Conservation (phyloP, 2,113 vertebrate genomes). For the Macaca mulatta region DNA sequence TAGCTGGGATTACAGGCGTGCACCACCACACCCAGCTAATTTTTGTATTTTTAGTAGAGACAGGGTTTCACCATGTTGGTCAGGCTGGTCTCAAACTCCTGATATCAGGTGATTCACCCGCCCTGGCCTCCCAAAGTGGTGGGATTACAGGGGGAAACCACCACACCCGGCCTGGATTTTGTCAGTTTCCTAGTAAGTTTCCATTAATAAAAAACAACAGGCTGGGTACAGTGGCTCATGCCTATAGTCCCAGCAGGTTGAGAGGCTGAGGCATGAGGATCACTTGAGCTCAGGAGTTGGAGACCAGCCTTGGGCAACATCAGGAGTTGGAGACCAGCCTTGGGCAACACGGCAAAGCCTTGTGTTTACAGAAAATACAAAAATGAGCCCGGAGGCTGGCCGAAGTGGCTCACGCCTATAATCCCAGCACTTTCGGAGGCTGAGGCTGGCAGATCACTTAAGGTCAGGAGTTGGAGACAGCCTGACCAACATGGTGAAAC, state of each 20-base stretch:
- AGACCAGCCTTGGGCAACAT: not conserved
- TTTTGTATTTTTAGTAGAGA: no score
- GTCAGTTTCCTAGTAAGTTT: not conserved
- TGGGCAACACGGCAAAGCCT: not conserved
- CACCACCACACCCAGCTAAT: no score
- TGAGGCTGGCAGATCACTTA: no score
- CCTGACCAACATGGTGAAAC: no score
- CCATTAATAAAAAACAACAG: not conserved
- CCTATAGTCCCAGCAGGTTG: not conserved
- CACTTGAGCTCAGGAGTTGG: not conserved
- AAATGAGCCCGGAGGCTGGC: not conserved
- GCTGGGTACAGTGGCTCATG: not conserved
- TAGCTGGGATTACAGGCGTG: no score
- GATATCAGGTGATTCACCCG: no score
- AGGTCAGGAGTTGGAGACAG: no score
- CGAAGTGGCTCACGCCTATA: not conserved
- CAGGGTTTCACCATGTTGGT: no score
- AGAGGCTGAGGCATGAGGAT: not conserved
- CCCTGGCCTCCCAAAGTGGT: no score
- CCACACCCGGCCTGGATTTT: not conserved
- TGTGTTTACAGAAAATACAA: not conserved
- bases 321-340: not conserved
- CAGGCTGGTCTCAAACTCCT: no score
- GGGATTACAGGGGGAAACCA: no score
- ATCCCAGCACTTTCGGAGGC: not conserved